Conservation (phyloP, 2,888 invertebrate genomes). For the Leptinotarsa peninsularis region DNA sequence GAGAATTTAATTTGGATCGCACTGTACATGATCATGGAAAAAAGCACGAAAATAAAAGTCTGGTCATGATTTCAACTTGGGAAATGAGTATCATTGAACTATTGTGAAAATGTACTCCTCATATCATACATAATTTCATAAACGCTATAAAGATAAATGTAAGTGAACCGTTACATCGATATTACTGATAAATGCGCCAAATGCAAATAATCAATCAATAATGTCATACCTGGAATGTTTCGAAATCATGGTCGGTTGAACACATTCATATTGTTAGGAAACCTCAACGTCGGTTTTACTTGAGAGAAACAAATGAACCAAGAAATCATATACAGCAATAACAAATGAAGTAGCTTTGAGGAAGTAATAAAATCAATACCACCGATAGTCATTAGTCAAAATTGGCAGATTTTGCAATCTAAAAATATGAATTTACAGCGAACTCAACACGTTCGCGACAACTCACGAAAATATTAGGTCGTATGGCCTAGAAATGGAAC, state of each 20-base stretch:
- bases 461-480: too few relatives aligned
- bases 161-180: slow-evolving; percentile 10
- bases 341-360: background rate
- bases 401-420: too few relatives aligned
- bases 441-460: too few relatives aligned
- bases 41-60: too few relatives aligned
- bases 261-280: slow-evolving; percentile 6
- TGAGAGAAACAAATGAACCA: slow-evolving; percentile 7
- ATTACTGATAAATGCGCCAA: slow-evolving; percentile 6
- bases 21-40: too few relatives aligned
- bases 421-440: too few relatives aligned
- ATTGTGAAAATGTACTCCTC: background rate
- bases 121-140: background rate
- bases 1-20: too few relatives aligned
- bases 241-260: slow-evolving; percentile 8
- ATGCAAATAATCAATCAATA: slow-evolving; percentile 16
- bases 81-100: background rate
- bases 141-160: background rate
- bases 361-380: background rate
- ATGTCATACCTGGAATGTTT: slow-evolving; percentile 17
- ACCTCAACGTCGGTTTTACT: background rate
- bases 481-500: too few relatives aligned
- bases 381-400: too few relatives aligned
- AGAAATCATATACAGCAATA: background rate
- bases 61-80: too few relatives aligned